phyloP scores from a whole-genome alignment of 2,797 vertebrate genomes.

The Bucorvus abyssinicus region DNA sequence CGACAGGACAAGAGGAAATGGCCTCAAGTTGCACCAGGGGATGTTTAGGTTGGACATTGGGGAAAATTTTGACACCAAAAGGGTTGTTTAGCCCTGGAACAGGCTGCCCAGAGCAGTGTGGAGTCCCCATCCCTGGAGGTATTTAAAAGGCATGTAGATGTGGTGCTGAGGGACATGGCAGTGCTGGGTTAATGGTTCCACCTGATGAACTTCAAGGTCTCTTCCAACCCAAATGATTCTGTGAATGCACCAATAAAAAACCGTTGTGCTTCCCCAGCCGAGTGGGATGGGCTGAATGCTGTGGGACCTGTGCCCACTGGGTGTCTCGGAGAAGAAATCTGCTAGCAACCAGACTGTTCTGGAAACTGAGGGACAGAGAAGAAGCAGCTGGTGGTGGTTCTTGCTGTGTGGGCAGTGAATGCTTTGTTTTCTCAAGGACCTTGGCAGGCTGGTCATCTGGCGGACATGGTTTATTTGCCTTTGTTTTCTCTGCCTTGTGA shows the following conservation, averaged over 20 bases:
- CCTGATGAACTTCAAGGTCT: no score
- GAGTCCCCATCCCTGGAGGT: no score
- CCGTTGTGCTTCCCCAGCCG: accelerated
- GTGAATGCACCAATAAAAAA: neutral
- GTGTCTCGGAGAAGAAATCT: accelerated
- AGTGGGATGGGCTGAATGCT: neutral
- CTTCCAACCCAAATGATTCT: no score
- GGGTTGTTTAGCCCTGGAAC: no score
- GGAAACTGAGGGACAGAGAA: accelerated
- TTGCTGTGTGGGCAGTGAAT: accelerated
- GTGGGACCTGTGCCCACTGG: accelerated
- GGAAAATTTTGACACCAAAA: no score
- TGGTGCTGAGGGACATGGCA: no score
- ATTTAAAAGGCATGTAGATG: no score
- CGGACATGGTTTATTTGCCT: accelerated
- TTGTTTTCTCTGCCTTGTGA: neutral
- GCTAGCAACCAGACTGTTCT: neutral
- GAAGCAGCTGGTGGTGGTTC: accelerated
- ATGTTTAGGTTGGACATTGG: no score
- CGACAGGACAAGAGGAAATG: no score
- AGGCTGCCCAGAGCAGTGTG: no score
- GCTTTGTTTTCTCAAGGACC: accelerated
- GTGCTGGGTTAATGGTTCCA: no score
- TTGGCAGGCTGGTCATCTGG: accelerated
- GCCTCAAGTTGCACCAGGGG: no score